Base-by-base conservation (phyloP, 1,140 invertebrate species). In the Aphelenchoides fujianensis region DNA sequence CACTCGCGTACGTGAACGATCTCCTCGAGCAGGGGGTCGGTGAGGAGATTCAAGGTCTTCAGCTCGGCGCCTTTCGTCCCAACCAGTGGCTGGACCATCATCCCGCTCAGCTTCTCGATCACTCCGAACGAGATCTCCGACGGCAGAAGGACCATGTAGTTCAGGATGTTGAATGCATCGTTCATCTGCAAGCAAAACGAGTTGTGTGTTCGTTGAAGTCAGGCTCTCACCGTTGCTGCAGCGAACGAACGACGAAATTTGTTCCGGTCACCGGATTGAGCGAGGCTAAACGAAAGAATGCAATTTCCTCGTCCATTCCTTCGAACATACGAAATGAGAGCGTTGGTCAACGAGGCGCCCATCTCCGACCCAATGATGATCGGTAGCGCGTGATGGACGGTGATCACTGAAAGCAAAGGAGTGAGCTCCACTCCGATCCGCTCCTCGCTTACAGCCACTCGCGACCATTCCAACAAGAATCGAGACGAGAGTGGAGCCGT, bases 381-480 rank as follows among this genome's bases (percentile, higher is more conserved):
- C 36, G 86, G 85, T 37, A 86, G 82, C 2, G 85, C 86, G 28
- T 71, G 54, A 32, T 75, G 78, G 12, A 86, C 84, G 23, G 77
- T 76, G 7, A 86, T 71, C 34, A 85, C 85, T 86, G 48, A 66
- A 81, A 57, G 30, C 27, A 41, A 1, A 36, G 16, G 61, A 34
- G 1, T 66, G 23, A 32, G 2, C 2, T 66, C 0, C 0, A 16
- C 2, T 0, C 28, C 31, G 31, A 27, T 1, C 30, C 16, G 1
- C 1, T n/a, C 1, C 19, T 16, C 16, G 23, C 70, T 68, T 62
- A 89, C 88, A 79, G 55, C 80, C 82, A 28, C 87, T 84, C 5
- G 85, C 86, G 2, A 90, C 88, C 88, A 90, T 89, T 54, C 87
- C 86, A 31, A 89, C 89, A 30, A 89, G 84, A 36, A 89, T 88